phyloP scores from a whole-genome alignment of 2,797 vertebrate genomes.

The Leucoraja ocellata region DNA sequence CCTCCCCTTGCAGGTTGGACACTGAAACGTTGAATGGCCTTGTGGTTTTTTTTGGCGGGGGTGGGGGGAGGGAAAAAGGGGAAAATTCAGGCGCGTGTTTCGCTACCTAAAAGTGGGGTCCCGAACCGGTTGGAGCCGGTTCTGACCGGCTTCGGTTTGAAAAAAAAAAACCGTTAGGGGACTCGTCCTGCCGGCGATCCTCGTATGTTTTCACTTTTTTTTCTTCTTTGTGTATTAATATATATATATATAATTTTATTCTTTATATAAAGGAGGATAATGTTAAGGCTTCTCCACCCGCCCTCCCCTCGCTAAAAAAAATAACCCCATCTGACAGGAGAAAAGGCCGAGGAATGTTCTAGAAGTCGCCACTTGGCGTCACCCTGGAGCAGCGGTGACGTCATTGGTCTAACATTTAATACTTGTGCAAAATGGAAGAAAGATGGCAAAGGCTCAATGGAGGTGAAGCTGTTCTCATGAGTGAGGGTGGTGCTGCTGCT shows the following conservation, averaged over 20 bases:
- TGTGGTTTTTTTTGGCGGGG: no score
- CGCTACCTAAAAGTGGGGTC: neutral
- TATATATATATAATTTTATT: neutral
- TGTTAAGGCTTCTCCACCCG: no score
- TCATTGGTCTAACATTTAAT: neutral
- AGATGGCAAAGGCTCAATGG: no score
- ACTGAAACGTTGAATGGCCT: no score
- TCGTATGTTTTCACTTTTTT: no score
- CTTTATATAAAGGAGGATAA: neutral
- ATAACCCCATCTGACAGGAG: neutral
- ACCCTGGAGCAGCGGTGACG: neutral
- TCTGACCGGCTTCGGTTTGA: neutral
- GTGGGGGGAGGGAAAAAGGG: neutral
- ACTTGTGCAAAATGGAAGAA: neutral
- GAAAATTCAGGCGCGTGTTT: constrained; percentile 13
- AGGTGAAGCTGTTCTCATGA: no score
- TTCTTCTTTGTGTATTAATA: no score
- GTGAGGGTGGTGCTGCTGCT: no score
- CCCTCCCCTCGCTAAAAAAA: neutral
- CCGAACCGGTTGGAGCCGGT: constrained; percentile 24
- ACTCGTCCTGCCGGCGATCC: neutral
- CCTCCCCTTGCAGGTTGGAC: neutral
- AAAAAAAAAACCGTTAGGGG: constrained; percentile 18
- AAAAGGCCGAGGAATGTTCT: neutral
- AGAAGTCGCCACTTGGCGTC: constrained; percentile 24